Conservation (phyloP, 2,797 vertebrate genomes). For the Selene dorsalis region DNA sequence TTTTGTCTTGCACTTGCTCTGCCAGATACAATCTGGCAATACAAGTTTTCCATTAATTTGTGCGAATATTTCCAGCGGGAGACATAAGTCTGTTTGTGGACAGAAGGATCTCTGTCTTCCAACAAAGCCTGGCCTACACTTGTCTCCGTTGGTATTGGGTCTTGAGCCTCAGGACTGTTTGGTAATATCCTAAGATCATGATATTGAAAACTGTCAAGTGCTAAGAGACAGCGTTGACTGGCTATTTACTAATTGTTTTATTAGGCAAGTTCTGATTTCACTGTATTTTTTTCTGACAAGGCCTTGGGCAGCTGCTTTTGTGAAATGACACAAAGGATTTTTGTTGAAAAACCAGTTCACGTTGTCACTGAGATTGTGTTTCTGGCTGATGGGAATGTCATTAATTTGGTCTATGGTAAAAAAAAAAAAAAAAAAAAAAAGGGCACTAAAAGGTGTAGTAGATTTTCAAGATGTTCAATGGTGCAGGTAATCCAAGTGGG, state of each 20-base stretch:
- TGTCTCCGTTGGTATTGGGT: conserved; percentile 24
- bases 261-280: background rate
- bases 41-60: conserved; percentile 66
- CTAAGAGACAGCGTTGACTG: background rate
- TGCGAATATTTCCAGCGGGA: conserved; percentile 65
- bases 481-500: no score
- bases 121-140: conserved; percentile 27
- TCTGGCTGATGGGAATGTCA: no score
- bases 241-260: conserved; percentile 7
- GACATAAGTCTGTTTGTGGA: conserved; percentile 63
- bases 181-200: background rate
- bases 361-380: background rate
- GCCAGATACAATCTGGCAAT: conserved; percentile 61
- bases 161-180: background rate
- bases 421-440: no score
- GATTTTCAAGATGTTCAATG: no score
- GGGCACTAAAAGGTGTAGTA: background rate
- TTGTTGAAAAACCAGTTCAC: conserved; percentile 1
- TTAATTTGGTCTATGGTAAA: background rate
- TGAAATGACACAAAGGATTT: background rate
- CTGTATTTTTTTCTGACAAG: conserved; percentile 14
- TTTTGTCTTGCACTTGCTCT: conserved; percentile 20
- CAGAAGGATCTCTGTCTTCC: conserved; percentile 59
- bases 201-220: conserved; percentile 10
- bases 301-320: background rate